Evolutionary conservation across 2,888 invertebrate species (phyloP).

Genomic region (Agrochola lychnidis): DNA sequence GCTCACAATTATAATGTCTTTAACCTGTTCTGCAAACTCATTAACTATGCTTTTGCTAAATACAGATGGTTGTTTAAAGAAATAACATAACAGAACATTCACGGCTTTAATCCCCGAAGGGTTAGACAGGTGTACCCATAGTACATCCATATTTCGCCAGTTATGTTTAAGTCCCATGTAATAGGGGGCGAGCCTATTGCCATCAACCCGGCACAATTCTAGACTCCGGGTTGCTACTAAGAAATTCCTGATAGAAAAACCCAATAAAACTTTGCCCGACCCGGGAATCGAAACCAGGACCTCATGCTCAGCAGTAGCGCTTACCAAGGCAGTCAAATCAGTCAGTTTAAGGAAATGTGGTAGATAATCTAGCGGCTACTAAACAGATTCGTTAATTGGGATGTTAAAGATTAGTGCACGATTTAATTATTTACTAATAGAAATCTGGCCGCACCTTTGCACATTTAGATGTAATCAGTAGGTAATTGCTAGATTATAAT

Average conservation of each 20-base stretch:
- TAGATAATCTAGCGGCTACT: neutral
- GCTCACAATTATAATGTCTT: conserved; percentile 44
- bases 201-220: neutral
- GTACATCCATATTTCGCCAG: neutral
- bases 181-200: neutral
- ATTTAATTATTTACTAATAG: conserved; percentile 16
- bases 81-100: neutral
- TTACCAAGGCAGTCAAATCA: neutral
- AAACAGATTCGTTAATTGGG: neutral
- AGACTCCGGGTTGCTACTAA: neutral
- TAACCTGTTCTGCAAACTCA: conserved; percentile 41
- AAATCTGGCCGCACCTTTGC: neutral
- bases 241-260: neutral
- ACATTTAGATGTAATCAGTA: conserved; percentile 11
- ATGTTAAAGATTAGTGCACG: conserved; percentile 18
- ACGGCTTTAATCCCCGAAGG: neutral
- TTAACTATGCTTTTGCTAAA: conserved; percentile 8
- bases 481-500: neutral
- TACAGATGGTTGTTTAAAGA: neutral
- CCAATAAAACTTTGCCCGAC: neutral
- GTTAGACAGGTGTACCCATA: neutral
- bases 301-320: neutral
- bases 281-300: neutral
- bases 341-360: neutral
- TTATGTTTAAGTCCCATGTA: neutral